phyloP scores from a whole-genome alignment of 92 coral and sea anemone genomes.

The Bergia puertoricense region DNA sequence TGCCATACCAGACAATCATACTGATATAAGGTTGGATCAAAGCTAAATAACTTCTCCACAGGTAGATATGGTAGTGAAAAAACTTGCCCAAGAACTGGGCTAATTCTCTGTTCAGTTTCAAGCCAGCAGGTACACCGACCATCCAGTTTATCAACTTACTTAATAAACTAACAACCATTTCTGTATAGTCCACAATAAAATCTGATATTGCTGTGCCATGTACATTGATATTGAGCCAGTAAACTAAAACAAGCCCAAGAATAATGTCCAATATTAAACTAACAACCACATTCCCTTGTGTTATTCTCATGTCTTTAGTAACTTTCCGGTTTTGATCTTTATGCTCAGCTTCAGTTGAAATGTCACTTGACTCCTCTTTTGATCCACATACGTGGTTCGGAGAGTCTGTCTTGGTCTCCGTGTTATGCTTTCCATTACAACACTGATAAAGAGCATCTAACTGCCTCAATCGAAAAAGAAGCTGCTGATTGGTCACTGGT shows the following conservation, averaged over 20 bases:
- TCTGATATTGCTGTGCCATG: constrained; percentile 50
- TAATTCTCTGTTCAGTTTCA: constrained; percentile 83
- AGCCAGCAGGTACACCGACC: constrained; percentile 92
- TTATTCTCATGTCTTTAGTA: background rate
- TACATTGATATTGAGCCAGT: constrained; percentile 51
- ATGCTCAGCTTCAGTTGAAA: background rate
- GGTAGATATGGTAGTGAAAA: constrained; percentile 81
- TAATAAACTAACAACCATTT: constrained; percentile 69
- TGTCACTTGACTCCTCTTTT: background rate
- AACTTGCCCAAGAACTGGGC: constrained; percentile 86
- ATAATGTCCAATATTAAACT: constrained; percentile 61
- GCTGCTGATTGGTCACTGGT: constrained; percentile 19
- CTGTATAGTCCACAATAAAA: constrained; percentile 65
- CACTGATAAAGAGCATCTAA: background rate
- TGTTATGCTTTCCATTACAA: too few relatives aligned
- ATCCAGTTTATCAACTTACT: constrained; percentile 79
- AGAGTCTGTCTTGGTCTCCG: background rate
- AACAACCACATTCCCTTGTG: constrained; percentile 32
- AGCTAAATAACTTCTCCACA: constrained; percentile 89
- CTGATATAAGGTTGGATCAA: constrained; percentile 79
- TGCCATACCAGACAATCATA: constrained; percentile 67
- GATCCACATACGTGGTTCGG: background rate
- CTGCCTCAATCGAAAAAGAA: constrained; percentile 24
- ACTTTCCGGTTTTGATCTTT: background rate
- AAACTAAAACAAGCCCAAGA: constrained; percentile 67